These are phyloP conservation scores for Calephelis perditalis DNA, from an alignment of 2,888 invertebrate species.

Conservation along the genomic window DNA sequence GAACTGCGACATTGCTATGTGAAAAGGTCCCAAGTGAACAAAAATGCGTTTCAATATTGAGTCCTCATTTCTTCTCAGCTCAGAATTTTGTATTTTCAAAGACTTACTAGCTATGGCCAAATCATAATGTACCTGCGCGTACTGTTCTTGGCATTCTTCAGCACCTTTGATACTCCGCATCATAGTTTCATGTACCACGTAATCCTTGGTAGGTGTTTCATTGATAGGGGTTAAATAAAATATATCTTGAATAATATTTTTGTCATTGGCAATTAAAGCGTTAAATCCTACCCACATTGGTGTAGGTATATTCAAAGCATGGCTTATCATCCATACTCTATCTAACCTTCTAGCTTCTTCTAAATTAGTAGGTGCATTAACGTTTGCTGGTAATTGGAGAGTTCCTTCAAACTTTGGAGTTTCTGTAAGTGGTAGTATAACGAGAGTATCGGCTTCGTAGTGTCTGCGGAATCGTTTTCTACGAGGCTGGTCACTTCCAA, in stretches of 20 bases:
- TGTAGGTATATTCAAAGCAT: constrained; percentile 6
- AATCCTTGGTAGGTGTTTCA: constrained; percentile 25
- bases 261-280: constrained; percentile 4
- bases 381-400: constrained; percentile 9
- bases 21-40: constrained; percentile 24
- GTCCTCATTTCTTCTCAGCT: constrained; percentile 12
- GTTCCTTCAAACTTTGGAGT: constrained; percentile 9
- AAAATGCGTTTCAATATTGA: constrained; percentile 16
- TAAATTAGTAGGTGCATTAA: constrained; percentile 11
- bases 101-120: constrained; percentile 26
- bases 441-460: constrained; percentile 8
- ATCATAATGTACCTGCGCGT: constrained; percentile 26
- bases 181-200: constrained; percentile 32
- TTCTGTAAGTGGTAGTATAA: constrained; percentile 9
- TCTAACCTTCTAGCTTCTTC: constrained; percentile 16
- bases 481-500: constrained; percentile 7
- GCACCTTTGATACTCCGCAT: constrained; percentile 30
- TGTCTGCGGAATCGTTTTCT: constrained; percentile 9
- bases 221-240: constrained; percentile 27
- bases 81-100: constrained; percentile 19
- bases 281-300: neutral
- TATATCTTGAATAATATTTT: constrained; percentile 19
- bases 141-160: constrained; percentile 28
- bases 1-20: constrained; percentile 23
- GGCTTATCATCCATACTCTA: constrained; percentile 6